Evolutionary conservation across 1,140 invertebrate species (phyloP), one percentile per base, ranked within the genome.

Genomic region (Drosophila leontia): DNA sequence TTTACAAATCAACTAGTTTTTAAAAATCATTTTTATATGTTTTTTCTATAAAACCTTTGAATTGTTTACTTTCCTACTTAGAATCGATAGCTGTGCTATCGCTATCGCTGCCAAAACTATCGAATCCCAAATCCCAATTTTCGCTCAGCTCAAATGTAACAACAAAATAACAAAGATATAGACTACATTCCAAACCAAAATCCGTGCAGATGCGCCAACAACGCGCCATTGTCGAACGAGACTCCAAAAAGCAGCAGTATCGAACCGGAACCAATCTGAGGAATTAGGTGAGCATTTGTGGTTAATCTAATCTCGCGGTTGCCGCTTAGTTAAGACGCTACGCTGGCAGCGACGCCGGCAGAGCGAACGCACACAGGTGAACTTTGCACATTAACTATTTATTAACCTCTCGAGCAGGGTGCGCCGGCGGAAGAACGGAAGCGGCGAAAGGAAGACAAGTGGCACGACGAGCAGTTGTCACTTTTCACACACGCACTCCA

Each of bases 371-470:
- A 69, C 55, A 87, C 67, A 63, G 62, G 60, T 87, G 84, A 90
- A 88, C 85, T 85, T 88, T 88, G 85, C 51, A 79, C 85, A 88
- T 90, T 85, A 85, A 90, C 67, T 47, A 90, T 90, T 81, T 39
- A 88, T 82, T 67, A 59, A 68, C 39, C 78, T 48, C 64, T 48
- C 55, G 53, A 34, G 39, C 67, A 72, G 51, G 69, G 58, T 55
- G 35, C 53, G 42, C 67, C 68, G 68, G 75, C 50, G 50, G 74
- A 23, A 55, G 53, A 72, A 39, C 55, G 35, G 60, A 57, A 39
- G 58, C 55, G 39, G 26, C 7, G 48, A 58, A 44, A 42, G 39
- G 57, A 37, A 51, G 42, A 15, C 53, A 55, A 55, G 53, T 39
- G 53, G 53, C 13, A 55, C 53, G 34, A 55, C 51, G 41, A 61